Evolutionary conservation across 2,888 invertebrate species (phyloP).

Genomic region (Heliconius aoede): DNA sequence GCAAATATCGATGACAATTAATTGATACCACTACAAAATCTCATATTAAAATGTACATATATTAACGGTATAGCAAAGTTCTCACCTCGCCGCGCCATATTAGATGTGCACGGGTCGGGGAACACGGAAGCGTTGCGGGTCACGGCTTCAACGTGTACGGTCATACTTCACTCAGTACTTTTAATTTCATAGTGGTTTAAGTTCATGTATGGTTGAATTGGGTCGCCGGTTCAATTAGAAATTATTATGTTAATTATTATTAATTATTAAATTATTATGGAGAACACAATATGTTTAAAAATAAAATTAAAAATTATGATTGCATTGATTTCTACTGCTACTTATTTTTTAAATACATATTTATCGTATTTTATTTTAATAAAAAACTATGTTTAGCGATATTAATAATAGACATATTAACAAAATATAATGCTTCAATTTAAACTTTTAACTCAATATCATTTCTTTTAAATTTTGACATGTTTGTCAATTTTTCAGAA

Average conservation of each 20-base stretch:
- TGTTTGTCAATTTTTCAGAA: not conserved
- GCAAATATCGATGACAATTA: conserved; percentile 8
- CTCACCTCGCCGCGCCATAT: conserved; percentile 39
- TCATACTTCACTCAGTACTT: conserved; percentile 34
- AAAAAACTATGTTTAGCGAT: too few species aligned
- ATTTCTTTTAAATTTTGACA: too few species aligned
- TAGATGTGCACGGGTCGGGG: conserved; percentile 56
- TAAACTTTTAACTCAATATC: too few species aligned
- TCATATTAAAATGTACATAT: conserved; percentile 27
- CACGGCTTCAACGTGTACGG: conserved; percentile 43
- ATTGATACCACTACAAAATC: conserved; percentile 13
- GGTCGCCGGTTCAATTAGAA: not conserved
- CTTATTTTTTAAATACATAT: too few species aligned
- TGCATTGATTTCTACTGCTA: too few species aligned
- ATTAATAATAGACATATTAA: too few species aligned
- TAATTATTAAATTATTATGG: too few species aligned
- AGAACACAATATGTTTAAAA: too few species aligned
- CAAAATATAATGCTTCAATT: too few species aligned
- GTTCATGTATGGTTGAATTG: not conserved
- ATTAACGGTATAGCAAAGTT: conserved; percentile 35
- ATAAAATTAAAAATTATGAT: too few species aligned
- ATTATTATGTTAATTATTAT: too few species aligned
- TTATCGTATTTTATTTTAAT: too few species aligned
- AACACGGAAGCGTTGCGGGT: conserved; percentile 57
- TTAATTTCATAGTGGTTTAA: not conserved